Base-by-base conservation (phyloP, 2,888 invertebrate species). In the Autographa gamma region DNA sequence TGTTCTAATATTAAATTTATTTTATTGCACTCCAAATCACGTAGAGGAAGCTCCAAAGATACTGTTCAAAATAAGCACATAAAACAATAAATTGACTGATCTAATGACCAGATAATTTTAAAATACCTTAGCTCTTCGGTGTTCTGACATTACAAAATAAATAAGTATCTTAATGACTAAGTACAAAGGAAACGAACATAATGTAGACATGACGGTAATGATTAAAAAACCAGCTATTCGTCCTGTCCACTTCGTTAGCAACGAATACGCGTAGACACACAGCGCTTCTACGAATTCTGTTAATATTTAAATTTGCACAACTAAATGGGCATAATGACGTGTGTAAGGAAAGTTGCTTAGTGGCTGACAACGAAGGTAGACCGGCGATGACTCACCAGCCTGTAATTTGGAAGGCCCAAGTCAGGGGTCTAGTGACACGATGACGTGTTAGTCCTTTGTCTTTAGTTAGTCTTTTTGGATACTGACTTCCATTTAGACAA, bases 301-400 rank as follows among this genome's bases (percentile, higher is more conserved):
- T 64, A 78, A 73, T 74, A 69, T 82, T 76, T 68, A 82, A 80
- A 80, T 82, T 80, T 78, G 69, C 76, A 69, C 66, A 79, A 74
- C 71, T 71, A 76, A 79, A 81, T 76, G 74, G 74, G 38, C 82
- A 73, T 73, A 77, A 81, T 84, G 82, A 79, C 80, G 80, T 70
- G 72, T 60, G 25, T 68, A 66, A 77, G 68, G 83, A 82, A 82
- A 79, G 83, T 74, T 72, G 79, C 66, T 80, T 76, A 69, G 64
- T 65, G 64, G 65, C 72, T 66, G 70, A 82, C 75, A 71, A 71
- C 76, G 78, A 78, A 83, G 81, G 74, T 64, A 73, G 79, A 63
- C 79, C 65, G 56, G 66, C 71, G 68, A 60, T 84, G 83, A 84
- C 73, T 83, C 84, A 83, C 63, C 69, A 63, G 16, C 66, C 60